Conservation (phyloP, 2,797 vertebrate genomes). For the Melanogrammus aeglefinus region DNA sequence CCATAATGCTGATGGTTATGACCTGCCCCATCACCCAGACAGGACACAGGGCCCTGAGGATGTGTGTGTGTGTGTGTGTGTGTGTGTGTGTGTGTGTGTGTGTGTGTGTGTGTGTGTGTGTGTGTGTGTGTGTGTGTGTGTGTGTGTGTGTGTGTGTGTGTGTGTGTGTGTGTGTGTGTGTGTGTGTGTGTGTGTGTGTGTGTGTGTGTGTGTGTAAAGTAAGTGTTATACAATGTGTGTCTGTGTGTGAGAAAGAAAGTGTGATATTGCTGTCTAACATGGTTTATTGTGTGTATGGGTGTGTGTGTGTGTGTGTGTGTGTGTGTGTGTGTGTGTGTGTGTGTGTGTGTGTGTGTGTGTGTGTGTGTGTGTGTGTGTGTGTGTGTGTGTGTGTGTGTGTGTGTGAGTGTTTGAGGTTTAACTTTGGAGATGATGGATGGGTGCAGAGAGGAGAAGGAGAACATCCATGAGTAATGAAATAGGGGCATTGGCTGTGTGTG, state of each 20-base stretch:
- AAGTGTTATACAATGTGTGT: too few relatives aligned
- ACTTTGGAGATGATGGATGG: constrained; percentile 50
- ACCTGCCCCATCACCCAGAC: constrained; percentile 67
- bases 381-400: constrained; percentile 1
- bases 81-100: not conserved
- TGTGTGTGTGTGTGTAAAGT: too few relatives aligned
- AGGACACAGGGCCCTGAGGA: constrained; percentile 36
- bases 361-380: constrained; percentile 11
- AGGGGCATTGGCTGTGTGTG: constrained; percentile 40
- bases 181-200: not conserved
- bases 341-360: not conserved
- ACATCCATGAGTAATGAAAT: constrained; percentile 63
- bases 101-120: not conserved
- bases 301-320: not conserved
- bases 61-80: not conserved
- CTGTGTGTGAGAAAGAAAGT: not conserved
- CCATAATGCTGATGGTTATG: constrained; percentile 69
- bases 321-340: not conserved
- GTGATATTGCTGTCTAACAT: not conserved
- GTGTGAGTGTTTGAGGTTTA: not conserved
- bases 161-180: not conserved
- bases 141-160: constrained; percentile 1
- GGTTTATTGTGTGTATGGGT: not conserved
- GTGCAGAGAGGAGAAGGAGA: constrained; percentile 61
- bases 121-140: not conserved